These are phyloP conservation scores for Laterallus jamaicensis DNA, from an alignment of 2,113 vertebrate species.

Conservation along the genomic window DNA sequence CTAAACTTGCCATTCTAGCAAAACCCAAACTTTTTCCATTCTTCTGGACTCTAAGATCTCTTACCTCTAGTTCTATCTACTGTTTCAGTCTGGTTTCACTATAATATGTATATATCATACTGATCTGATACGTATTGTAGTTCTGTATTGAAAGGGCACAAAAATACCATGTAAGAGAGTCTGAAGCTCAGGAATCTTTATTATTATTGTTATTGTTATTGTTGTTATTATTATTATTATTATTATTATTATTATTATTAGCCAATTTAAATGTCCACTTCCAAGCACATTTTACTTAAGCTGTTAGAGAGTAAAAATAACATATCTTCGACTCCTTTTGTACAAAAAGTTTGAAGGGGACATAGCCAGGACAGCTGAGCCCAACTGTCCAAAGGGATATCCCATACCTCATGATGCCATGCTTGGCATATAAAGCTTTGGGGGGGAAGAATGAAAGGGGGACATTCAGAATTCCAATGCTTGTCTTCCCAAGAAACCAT, in stretches of 20 bases:
- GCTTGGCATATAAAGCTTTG: not conserved
- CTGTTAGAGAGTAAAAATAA: not conserved
- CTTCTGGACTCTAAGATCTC: not conserved
- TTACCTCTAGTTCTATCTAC: not conserved
- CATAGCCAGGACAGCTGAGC: not conserved
- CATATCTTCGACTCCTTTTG: not conserved
- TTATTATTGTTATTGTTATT: not conserved
- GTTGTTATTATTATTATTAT: too few species aligned
- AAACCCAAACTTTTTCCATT: not conserved
- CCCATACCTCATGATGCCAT: not conserved
- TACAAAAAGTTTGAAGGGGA: not conserved
- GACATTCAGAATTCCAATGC: fast-evolving
- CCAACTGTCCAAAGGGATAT: not conserved
- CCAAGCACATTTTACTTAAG: not conserved
- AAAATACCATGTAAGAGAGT: not conserved
- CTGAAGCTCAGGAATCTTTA: not conserved
- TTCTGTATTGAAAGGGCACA: not conserved
- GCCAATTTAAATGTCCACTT: not conserved
- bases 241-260: not conserved
- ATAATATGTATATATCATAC: not conserved
- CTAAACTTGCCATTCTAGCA: not conserved
- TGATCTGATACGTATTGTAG: not conserved
- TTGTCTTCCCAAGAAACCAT: not conserved
- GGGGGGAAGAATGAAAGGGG: not conserved
- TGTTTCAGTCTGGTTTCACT: not conserved